Percentiles rank a stretch among this genome's conserved stretches.
phyloP scores from a whole-genome alignment of 2,797 vertebrate species.

The Pseudochaenichthys georgianus region DNA sequence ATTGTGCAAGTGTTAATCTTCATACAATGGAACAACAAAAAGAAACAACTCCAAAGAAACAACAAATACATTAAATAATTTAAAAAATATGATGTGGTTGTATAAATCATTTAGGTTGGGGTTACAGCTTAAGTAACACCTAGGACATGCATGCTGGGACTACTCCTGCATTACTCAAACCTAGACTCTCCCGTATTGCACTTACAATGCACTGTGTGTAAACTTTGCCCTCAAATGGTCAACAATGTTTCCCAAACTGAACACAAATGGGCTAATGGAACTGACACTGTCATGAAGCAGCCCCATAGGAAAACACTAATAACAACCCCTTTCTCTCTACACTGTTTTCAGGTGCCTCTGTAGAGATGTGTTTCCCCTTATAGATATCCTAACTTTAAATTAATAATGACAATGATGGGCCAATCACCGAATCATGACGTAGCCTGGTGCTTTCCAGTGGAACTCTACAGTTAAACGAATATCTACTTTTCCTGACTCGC shows the following conservation, averaged over 20 bases:
- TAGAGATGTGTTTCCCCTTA: slow-evolving; percentile 8
- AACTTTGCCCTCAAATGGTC: slow-evolving; percentile 38
- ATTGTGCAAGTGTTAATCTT: neutral
- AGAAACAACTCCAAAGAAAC: neutral
- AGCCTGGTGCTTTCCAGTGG: slow-evolving; percentile 9
- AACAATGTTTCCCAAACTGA: slow-evolving; percentile 13
- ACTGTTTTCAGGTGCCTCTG: slow-evolving; percentile 24
- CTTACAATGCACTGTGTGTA: slow-evolving; percentile 13
- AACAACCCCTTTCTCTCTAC: slow-evolving; percentile 24
- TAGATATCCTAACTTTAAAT: slow-evolving; percentile 24
- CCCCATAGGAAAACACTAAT: slow-evolving; percentile 11
- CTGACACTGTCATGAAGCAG: slow-evolving; percentile 7
- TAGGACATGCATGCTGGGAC: neutral
- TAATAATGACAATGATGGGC: slow-evolving; percentile 15
- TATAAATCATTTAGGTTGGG: neutral
- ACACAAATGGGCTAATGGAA: slow-evolving; percentile 49
- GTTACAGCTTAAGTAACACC: neutral
- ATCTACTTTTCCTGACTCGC: neutral
- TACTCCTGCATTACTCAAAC: slow-evolving; percentile 15
- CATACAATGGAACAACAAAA: neutral
- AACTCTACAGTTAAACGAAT: neutral
- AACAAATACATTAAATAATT: neutral
- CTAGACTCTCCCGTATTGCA: slow-evolving; percentile 13
- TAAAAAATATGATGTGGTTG: neutral
- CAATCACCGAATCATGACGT: slow-evolving; percentile 9